phyloP scores from a whole-genome alignment of 2,113 vertebrate genomes.

The Megaceryle maxima region DNA sequence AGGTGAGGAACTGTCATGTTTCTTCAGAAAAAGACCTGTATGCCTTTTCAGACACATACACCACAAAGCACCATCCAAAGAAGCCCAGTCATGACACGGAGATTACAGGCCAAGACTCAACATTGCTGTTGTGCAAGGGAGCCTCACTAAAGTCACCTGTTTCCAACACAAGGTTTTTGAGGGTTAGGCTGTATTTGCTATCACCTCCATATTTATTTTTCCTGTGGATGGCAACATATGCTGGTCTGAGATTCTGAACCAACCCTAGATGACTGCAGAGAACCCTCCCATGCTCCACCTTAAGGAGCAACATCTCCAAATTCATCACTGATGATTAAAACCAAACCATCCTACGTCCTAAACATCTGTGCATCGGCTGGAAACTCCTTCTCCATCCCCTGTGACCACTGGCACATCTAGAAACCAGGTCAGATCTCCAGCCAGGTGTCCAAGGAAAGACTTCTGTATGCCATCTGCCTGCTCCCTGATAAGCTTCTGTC shows the following conservation, averaged over 20 bases:
- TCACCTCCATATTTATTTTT: not conserved
- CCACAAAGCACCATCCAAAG: not conserved
- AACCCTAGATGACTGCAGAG: not conserved
- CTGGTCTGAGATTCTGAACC: not conserved
- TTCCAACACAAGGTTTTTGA: not conserved
- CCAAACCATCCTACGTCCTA: not conserved
- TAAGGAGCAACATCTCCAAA: not conserved
- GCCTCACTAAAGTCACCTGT: not conserved
- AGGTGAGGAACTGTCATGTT: not conserved
- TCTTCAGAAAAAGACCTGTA: not conserved
- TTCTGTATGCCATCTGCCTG: not conserved
- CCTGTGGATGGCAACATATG: not conserved
- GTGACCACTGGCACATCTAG: not conserved
- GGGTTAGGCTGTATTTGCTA: not conserved
- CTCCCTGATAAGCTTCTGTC: not conserved
- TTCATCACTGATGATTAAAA: not conserved
- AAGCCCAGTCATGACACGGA: accelerated
- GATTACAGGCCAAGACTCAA: not conserved
- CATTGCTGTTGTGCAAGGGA: not conserved
- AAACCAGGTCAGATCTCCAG: not conserved
- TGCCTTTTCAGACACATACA: not conserved
- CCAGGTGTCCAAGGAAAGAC: not conserved
- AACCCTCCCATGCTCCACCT: not conserved
- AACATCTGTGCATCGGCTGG: not conserved
- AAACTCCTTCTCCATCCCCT: not conserved